phyloP scores from a whole-genome alignment of 2,797 vertebrate species.

The Rachycentron canadum region DNA sequence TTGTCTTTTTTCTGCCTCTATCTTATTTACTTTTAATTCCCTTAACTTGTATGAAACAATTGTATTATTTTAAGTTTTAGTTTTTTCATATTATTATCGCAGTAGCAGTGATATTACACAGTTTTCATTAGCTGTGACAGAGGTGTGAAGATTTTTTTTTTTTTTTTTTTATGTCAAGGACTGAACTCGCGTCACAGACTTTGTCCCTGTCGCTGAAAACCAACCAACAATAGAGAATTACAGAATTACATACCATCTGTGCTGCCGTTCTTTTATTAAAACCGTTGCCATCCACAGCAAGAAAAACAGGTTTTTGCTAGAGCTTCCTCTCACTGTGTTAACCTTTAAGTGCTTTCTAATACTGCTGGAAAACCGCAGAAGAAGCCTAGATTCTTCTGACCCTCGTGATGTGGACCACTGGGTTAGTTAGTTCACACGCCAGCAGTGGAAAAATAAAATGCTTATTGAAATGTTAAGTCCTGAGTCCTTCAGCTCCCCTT shows the following conservation, averaged over 20 bases:
- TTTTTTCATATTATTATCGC: background rate
- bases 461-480: conserved; percentile 2
- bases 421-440: conserved; percentile 13
- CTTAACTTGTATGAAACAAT: background rate
- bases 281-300: background rate
- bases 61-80: background rate
- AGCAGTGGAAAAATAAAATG: background rate
- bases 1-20: too few species aligned
- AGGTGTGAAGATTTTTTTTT: background rate
- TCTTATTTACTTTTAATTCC: too few species aligned
- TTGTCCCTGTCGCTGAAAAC: background rate
- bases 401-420: conserved; percentile 2
- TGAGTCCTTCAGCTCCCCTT: conserved; percentile 40
- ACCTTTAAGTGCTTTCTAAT: conserved; percentile 3
- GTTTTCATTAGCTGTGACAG: too few species aligned
- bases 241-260: background rate
- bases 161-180: too few species aligned
- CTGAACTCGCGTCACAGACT: background rate
- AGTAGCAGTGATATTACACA: too few species aligned
- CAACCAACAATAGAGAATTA: background rate
- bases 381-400: background rate
- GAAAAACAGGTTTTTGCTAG: background rate
- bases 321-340: background rate
- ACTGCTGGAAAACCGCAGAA: background rate
- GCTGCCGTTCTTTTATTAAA: background rate